Evolutionary conservation across 2,113 vertebrate genomes (phyloP).

Genomic region (Ptilorrhoa leucosticta): DNA sequence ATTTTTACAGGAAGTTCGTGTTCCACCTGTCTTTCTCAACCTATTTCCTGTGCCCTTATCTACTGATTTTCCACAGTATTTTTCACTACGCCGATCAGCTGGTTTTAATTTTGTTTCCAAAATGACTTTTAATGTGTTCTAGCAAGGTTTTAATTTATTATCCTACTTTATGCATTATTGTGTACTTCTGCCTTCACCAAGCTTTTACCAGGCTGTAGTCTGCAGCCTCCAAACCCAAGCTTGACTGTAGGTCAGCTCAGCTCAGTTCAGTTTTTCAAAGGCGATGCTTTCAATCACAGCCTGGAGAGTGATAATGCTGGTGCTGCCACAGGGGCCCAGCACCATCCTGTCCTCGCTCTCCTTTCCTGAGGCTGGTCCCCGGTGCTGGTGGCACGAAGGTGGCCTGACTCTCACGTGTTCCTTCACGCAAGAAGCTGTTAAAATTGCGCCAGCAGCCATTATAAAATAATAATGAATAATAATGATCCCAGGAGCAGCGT

Average conservation of each 20-base stretch:
- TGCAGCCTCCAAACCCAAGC: not conserved
- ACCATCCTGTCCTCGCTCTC: not conserved
- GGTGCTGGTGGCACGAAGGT: not conserved
- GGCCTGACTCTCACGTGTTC: not conserved
- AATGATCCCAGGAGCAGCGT: not conserved
- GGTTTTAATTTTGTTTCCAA: not conserved
- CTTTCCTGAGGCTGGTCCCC: not conserved
- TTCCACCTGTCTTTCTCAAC: not conserved
- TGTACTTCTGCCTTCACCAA: not conserved
- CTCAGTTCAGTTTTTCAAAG: not conserved
- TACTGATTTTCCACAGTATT: not conserved
- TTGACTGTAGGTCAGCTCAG: not conserved
- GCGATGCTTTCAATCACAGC: not conserved
- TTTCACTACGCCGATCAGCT: not conserved
- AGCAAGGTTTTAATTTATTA: not conserved
- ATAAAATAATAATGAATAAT: constrained; percentile 20
- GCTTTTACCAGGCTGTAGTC: not conserved
- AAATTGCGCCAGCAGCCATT: not conserved
- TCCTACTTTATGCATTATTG: not conserved
- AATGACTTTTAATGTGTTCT: not conserved
- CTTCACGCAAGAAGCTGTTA: not conserved
- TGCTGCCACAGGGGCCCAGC: not conserved
- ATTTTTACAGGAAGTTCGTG: not conserved
- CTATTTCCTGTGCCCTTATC: not conserved
- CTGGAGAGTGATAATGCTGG: not conserved